Evolutionary conservation across 2,888 invertebrate genomes (phyloP), one percentile per base, ranked within the genome.

Genomic region (Escarpia spicata): DNA sequence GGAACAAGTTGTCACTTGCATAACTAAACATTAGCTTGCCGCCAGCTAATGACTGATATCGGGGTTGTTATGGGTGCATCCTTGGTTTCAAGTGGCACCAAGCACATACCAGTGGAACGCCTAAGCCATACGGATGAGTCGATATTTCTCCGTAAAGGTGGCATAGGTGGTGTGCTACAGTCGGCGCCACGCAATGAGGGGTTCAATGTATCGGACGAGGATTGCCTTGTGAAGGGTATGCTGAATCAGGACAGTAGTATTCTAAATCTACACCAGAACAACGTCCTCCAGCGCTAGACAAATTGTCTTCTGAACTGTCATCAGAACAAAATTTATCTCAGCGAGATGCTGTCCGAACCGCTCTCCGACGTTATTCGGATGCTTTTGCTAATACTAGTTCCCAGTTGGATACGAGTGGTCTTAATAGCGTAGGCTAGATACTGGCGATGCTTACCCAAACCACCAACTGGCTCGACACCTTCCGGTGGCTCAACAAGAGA

Each of bases 401-500:
- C 12, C 31, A 90, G n/a, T 31, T 91, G 43, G 91, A 19, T 43
- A 43, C 26, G 43, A 8, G 3, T 43, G 37, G 37, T 37, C 37
- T 26, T 31, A 43, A 26, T 6, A 31, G 8, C 91, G 6, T 43
- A 91, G 26, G 43, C 4, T 91, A 6, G 91, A 91, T 43, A 91
- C 91, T 26, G 91, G 37, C 43, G 26, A 31, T 43, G 26, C 43
- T 91, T 26, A 43, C 26, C 91, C 91, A 37, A 91, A 9, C 43
- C 37, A 12, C 26, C 91, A 43, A 43, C 37, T 4, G 43, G 8
- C 91, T 26, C 8, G 91, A 26, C 37, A 43, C 37, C 43, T 91
- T 8, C 92, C 92, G 43, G n/a, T 44, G 31, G 60, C 52, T n/a
- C 45, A 92, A 58, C 31, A 43, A 58, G 31, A 92, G 43, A 58